Evolutionary conservation across 2,797 vertebrate genomes (phyloP), one percentile per base, ranked within the genome.

Genomic region (Typhlichthys subterraneus): DNA sequence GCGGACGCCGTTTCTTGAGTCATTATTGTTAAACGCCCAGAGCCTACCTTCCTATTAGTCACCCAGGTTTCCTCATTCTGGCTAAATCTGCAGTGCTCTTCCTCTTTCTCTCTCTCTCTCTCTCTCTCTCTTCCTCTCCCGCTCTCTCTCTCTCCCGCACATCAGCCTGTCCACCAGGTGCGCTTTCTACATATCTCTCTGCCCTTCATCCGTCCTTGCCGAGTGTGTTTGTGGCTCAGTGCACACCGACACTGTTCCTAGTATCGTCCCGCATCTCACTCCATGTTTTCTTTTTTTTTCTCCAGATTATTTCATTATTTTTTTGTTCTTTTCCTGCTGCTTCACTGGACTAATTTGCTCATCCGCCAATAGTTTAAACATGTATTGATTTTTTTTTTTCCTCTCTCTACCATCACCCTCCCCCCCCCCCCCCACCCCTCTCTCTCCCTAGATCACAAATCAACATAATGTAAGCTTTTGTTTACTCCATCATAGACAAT

Each of bases 201-300:
- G 60, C 81, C 83, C 79, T 85, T 73, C 69, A 76, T 79, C 73
- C 83, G 65, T 57, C 70, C 72, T 81, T 81, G 68, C 55, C 87
- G 76, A 71, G 85, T 38, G 3, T 45, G 76, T n/a, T 59, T 80
- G 80, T 92, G 90, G 91, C 68, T 92, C 85, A 90, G 8, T 69
- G 23, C 70, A 75, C 65, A 73, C 81, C 84, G 85, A 82, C 82
- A 59, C 15, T 66, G 57, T 77, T 75, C 82, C 56, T 67, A 58
- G 80, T 2, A 23, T 71, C 61, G 59, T 60, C 56, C 72, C 38
- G 70, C 71, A 61, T 67, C 66, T 59, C 63, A 47, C 52, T 67
- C 60, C 77, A 80, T 69, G 65, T 78, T 54, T 64, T 57, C 58
- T 53, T 29, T 23, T 72, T 59, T 59, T 57, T 19, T 51, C 61